Base-by-base conservation (phyloP, 2,888 invertebrate genomes). In the Perizoma flavofasciatum region DNA sequence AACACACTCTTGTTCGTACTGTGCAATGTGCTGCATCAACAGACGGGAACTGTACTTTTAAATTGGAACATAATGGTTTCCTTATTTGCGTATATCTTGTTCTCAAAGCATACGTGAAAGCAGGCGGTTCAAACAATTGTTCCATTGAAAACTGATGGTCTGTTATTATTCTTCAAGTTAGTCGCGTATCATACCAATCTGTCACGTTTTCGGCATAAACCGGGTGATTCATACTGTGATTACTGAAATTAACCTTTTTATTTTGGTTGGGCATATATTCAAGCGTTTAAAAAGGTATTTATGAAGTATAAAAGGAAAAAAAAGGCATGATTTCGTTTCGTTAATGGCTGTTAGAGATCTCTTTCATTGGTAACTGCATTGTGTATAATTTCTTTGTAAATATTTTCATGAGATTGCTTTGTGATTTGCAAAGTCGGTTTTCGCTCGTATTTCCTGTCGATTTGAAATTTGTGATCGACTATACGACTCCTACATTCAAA, bases 131-230 rank as follows among this genome's bases (percentile, higher is more conserved):
- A 58, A 56, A 49, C 41, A 34, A 69, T 63, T 64, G 51, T 61
- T 65, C 61, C 57, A 61, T 59, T 69, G 62, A 55, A 65, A 51
- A 59, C 55, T 65, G 52, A 65, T 73, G 54, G 62, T 60, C 40
- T 55, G 64, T 61, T 70, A 75, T 81, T 78, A 74, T 68, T 77
- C 9, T 22, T 55, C 7, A 22, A 22, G 22, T 22, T 22, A 22
- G 22, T 22, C 22, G 22, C 22, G 63, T 72, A 73, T 72, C 71
- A 66, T 66, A 65, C 55, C 11, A 54, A 52, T 63, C 55, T 65
- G 73, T 81, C 83, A 83, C 83, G 82, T 79, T 81, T 79, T 75
- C 50, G 66, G 68, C 74, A 79, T 82, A 75, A 81, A 72, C 58
- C 66, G 58, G 66, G 68, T 65, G 61, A 67, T 72, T 68, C 71